Evolutionary conservation across 2,888 invertebrate species (phyloP).

Genomic region (Hetaerina titia): DNA sequence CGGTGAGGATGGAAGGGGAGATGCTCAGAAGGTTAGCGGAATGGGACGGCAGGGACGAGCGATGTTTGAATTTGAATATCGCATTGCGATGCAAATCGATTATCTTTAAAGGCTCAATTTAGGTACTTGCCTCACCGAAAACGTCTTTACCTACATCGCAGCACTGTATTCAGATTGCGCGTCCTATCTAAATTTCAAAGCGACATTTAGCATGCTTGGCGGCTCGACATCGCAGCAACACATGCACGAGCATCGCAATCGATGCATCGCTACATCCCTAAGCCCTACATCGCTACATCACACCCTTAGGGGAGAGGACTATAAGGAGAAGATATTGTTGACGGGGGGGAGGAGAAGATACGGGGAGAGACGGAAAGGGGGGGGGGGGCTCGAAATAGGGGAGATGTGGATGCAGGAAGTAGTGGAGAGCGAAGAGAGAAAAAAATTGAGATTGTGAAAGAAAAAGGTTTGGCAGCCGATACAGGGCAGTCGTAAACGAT

Average conservation of each 20-base stretch:
- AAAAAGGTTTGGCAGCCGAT: not conserved
- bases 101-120: too few species aligned
- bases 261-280: too few species aligned
- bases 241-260: too few species aligned
- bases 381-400: not conserved
- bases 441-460: not conserved
- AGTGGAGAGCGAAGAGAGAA: not conserved
- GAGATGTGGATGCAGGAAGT: not conserved
- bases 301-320: too few species aligned
- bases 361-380: not conserved
- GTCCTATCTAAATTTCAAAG: too few species aligned
- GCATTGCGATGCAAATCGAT: too few species aligned
- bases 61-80: not conserved
- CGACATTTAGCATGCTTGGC: too few species aligned
- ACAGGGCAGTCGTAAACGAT: not conserved
- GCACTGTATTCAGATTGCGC: too few species aligned
- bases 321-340: not conserved
- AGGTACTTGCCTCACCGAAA: too few species aligned
- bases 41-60: not conserved
- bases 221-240: too few species aligned
- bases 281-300: too few species aligned
- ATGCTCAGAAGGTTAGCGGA: not conserved
- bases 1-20: not conserved
- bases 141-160: too few species aligned
- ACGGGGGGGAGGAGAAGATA: not conserved